These are phyloP conservation scores for Panurus biarmicus DNA, from an alignment of 2,113 vertebrate species.

Conservation along the genomic window DNA sequence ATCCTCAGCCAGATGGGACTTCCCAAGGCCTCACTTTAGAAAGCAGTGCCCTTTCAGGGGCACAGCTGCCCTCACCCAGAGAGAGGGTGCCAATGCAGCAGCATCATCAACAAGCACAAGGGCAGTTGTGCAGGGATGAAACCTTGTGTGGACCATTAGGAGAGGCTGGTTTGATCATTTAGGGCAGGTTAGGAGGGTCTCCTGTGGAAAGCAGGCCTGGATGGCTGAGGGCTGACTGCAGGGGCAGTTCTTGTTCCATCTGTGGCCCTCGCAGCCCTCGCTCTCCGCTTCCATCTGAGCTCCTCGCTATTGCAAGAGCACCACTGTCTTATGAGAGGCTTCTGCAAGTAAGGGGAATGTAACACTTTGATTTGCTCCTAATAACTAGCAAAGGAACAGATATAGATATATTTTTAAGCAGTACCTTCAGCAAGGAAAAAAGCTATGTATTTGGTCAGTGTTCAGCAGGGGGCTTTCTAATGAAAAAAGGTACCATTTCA, in stretches of 20 bases:
- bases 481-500: slow-evolving; percentile 67
- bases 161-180: not conserved
- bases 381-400: slow-evolving; percentile 50
- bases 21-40: not conserved
- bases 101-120: not conserved
- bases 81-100: accelerated
- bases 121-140: not conserved
- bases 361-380: slow-evolving; percentile 51
- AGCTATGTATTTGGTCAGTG: slow-evolving; percentile 57
- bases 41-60: not conserved
- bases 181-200: not conserved
- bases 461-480: slow-evolving; percentile 66
- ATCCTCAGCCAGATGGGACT: not conserved
- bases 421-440: slow-evolving; percentile 53
- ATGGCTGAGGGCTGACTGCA: not conserved
- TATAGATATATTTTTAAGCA: slow-evolving; percentile 45
- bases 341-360: not conserved
- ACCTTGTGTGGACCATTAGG: not conserved
- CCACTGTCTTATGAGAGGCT: slow-evolving; percentile 19
- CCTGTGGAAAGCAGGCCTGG: not conserved
- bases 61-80: not conserved
- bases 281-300: not conserved
- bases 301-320: not conserved
- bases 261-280: not conserved
- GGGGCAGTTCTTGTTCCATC: not conserved